phyloP scores from a whole-genome alignment of 2,888 invertebrate genomes.

The Belgica antarctica region DNA sequence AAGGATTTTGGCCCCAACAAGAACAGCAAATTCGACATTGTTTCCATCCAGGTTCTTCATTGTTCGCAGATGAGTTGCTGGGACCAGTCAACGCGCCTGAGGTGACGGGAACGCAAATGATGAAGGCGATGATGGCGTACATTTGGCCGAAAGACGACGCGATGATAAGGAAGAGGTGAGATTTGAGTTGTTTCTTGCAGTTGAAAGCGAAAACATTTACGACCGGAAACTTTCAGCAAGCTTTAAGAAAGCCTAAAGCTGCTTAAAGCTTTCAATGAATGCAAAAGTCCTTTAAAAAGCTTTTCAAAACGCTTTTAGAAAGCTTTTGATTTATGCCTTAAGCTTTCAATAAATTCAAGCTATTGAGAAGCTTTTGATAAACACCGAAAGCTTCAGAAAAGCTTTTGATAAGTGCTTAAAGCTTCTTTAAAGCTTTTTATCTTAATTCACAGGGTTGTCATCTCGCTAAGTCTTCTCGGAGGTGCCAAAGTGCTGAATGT shows the following conservation, averaged over 20 bases:
- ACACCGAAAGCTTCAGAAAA: too few relatives aligned
- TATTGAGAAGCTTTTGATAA: too few relatives aligned
- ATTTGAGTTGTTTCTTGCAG: too few relatives aligned
- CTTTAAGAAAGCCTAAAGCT: too few relatives aligned
- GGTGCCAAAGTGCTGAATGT: conserved; percentile 87
- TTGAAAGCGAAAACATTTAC: too few relatives aligned
- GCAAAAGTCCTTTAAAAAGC: too few relatives aligned
- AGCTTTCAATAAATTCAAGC: too few relatives aligned
- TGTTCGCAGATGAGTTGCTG: conserved; percentile 57
- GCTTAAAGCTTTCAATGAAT: not conserved
- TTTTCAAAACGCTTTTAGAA: too few relatives aligned
- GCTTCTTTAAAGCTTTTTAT: not conserved
- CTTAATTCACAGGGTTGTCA: conserved; percentile 68
- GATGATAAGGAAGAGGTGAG: conserved; percentile 51
- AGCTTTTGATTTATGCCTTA: too few relatives aligned
- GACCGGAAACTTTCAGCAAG: too few relatives aligned
- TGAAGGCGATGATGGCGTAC: conserved; percentile 83
- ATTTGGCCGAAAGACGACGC: conserved; percentile 87
- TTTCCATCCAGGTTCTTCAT: conserved; percentile 85
- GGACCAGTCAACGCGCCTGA: conserved; percentile 63
- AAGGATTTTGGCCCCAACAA: conserved; percentile 38
- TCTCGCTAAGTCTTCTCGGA: conserved; percentile 76
- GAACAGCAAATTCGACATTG: conserved; percentile 63
- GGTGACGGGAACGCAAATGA: conserved; percentile 74
- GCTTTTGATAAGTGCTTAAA: too few relatives aligned